Conservation (phyloP, 1,140 invertebrate species). For the Chrysoperla carnea region DNA sequence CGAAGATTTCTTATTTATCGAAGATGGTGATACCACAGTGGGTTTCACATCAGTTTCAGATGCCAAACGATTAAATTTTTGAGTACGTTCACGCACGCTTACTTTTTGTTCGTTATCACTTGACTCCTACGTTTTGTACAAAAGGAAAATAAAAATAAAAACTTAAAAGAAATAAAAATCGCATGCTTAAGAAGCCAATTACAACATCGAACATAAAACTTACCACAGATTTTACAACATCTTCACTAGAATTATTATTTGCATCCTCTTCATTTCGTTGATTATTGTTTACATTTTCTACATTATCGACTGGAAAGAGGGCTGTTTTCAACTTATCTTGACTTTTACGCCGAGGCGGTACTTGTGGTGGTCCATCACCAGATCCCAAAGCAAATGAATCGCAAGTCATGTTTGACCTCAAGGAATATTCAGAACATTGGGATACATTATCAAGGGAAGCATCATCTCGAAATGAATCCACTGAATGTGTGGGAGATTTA, state of each 20-base stretch:
- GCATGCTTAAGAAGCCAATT: no score
- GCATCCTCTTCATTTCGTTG: no score
- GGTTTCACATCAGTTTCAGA: constrained; percentile 52
- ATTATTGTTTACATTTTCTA: no score
- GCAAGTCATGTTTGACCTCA: background rate
- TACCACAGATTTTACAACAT: no score
- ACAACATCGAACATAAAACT: no score
- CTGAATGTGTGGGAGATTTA: constrained; percentile 9
- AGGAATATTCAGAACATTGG: constrained; percentile 10
- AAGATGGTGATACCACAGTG: constrained; percentile 24
- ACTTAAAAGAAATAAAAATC: background rate
- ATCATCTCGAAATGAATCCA: background rate
- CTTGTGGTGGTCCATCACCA: constrained; percentile 18
- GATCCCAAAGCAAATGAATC: constrained; percentile 4
- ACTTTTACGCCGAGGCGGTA: constrained; percentile 17
- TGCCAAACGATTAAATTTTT: constrained; percentile 82
- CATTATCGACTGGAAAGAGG: no score
- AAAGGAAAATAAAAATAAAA: background rate
- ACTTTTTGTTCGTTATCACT: constrained; percentile 35
- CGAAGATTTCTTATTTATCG: constrained; percentile 12
- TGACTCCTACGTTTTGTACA: constrained; percentile 5
- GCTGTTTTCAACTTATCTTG: constrained; percentile 4
- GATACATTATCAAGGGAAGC: constrained; percentile 15
- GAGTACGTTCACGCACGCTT: constrained; percentile 79
- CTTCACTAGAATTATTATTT: no score